phyloP scores from a whole-genome alignment of 2,113 vertebrate genomes.

The Hydrochoerus hydrochaeris region DNA sequence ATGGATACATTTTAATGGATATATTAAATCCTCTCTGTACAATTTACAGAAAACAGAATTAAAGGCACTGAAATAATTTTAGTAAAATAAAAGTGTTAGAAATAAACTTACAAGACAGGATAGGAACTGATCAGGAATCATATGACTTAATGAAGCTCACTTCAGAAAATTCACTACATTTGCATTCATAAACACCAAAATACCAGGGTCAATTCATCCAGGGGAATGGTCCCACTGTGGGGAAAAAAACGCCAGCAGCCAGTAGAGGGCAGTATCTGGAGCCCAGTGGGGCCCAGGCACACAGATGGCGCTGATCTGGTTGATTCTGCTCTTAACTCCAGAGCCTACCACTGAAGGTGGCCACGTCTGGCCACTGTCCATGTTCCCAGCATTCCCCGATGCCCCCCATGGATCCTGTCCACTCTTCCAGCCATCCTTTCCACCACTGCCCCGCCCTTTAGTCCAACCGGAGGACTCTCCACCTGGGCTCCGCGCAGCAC shows the following conservation, averaged over 20 bases:
- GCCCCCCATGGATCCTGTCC: not conserved
- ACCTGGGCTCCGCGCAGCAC: not conserved
- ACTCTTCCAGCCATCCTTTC: not conserved
- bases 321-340: not conserved
- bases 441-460: no score
- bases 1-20: conserved; percentile 62
- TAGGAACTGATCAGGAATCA: conserved; percentile 29
- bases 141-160: not conserved
- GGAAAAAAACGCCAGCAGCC: not conserved
- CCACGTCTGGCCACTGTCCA: not conserved
- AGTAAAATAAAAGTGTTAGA: conserved; percentile 52
- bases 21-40: conserved; percentile 54
- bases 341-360: not conserved
- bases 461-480: not conserved
- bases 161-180: not conserved
- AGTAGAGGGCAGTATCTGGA: not conserved
- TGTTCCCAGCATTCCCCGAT: not conserved
- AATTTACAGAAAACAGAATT: conserved; percentile 58
- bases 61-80: conserved; percentile 62
- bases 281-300: not conserved
- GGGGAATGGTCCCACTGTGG: not conserved
- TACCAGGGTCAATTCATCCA: not conserved
- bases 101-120: not conserved
- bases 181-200: not conserved
- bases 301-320: not conserved